A percentile compares a stretch with the other conserved stretches of the same genome.
phyloP scores from a whole-genome alignment of 2,888 invertebrate genomes.

The Anodontia alba region DNA sequence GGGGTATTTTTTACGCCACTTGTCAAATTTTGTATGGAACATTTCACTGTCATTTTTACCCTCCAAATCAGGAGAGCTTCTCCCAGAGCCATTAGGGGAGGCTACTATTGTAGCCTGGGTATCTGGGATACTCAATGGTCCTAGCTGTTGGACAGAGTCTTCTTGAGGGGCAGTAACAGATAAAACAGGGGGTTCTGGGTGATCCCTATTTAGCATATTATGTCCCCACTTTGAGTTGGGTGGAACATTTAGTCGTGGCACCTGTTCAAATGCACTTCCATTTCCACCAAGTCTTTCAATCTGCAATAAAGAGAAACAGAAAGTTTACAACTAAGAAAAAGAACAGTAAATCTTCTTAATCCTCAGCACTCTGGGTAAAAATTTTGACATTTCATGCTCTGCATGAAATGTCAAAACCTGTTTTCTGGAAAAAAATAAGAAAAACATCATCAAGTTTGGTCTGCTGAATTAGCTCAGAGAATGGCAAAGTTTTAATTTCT shows the following conservation, averaged over 20 bases:
- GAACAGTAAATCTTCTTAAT: no score
- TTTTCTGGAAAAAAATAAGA: no score
- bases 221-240: slow-evolving; percentile 23
- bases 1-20: slow-evolving; percentile 69
- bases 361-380: no score
- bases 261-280: slow-evolving; percentile 61
- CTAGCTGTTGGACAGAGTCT: slow-evolving; percentile 4
- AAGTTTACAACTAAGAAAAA: no score
- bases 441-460: no score
- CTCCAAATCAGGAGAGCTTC: slow-evolving; percentile 51
- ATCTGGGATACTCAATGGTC: not conserved
- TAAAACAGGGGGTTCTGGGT: slow-evolving; percentile 46
- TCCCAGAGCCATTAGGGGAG: slow-evolving; percentile 34
- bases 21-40: slow-evolving; percentile 78
- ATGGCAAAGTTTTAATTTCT: no score
- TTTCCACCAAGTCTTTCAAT: slow-evolving; percentile 32
- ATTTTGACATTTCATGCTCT: no score
- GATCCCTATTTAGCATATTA: slow-evolving; percentile 18
- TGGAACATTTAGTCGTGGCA: slow-evolving; percentile 40
- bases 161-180: slow-evolving; percentile 56
- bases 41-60: slow-evolving; percentile 35
- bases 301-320: slow-evolving; percentile 34
- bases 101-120: not conserved
- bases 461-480: no score
- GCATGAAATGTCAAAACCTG: no score